These are phyloP conservation scores for Platysternon megacephalum DNA, from an alignment of 2,113 vertebrate genomes.

Conservation along the genomic window DNA sequence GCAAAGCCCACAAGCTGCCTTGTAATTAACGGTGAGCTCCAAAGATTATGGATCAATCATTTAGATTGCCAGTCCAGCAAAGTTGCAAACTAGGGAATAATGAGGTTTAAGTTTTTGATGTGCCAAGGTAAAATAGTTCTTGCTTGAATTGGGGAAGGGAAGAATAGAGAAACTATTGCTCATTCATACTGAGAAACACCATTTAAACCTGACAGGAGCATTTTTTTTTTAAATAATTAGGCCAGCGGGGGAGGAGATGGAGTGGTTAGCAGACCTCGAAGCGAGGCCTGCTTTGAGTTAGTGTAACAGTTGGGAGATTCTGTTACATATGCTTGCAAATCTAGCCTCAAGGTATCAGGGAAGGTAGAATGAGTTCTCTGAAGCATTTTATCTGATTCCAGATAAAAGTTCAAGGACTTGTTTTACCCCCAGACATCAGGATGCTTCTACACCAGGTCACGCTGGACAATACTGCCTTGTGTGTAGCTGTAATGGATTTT, in stretches of 20 bases:
- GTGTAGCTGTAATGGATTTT: background rate
- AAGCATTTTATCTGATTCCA: background rate
- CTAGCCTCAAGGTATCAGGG: background rate
- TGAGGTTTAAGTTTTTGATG: conserved; percentile 26
- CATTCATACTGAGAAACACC: conserved; percentile 9
- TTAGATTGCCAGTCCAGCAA: conserved; percentile 30
- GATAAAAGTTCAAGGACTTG: conserved; percentile 15
- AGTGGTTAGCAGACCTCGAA: background rate
- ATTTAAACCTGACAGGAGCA: conserved; percentile 46
- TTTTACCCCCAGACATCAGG: background rate
- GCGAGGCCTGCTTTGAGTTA: background rate
- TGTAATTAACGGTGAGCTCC: conserved; percentile 57
- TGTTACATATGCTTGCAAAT: background rate
- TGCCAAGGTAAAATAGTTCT: conserved; percentile 55
- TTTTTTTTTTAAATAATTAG: conserved; percentile 55
- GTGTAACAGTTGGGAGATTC: conserved; percentile 23
- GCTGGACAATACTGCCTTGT: accelerated
- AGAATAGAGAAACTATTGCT: conserved; percentile 39
- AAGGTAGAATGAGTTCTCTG: background rate
- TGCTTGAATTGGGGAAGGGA: conserved; percentile 41
- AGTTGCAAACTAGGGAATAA: conserved; percentile 46
- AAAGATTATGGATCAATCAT: conserved; percentile 59
- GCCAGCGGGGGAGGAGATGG: background rate
- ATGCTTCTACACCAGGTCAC: background rate
- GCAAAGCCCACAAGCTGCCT: conserved; percentile 53